Conservation (phyloP, 2,797 vertebrate genomes). For the Threskiornis aethiopicus region DNA sequence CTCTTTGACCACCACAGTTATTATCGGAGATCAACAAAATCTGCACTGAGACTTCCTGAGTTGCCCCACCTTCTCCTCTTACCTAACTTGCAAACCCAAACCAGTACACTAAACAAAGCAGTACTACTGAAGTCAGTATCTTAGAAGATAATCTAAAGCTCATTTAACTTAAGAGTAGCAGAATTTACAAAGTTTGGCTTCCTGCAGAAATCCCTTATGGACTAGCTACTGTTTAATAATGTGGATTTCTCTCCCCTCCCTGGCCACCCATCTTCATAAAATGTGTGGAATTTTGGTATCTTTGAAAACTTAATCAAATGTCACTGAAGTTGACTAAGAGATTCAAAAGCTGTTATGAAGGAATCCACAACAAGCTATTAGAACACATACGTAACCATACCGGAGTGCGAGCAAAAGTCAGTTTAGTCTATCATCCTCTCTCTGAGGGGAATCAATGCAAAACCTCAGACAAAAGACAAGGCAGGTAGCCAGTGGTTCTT, state of each 20-base stretch:
- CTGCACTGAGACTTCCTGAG: neutral
- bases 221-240: neutral
- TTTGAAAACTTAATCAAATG: neutral
- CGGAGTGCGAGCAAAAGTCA: neutral
- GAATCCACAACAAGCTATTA: neutral
- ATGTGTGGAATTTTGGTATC: neutral
- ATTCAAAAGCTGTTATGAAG: neutral
- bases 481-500: neutral
- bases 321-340: neutral
- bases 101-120: neutral
- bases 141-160: neutral
- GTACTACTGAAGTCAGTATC: neutral
- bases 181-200: neutral
- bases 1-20: neutral
- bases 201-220: neutral
- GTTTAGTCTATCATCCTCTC: neutral
- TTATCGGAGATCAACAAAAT: neutral
- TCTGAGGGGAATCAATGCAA: neutral
- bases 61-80: neutral
- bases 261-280: neutral
- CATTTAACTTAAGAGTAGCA: neutral
- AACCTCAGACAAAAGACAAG: neutral
- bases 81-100: neutral
- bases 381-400: neutral
- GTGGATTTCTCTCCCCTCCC: neutral